Conservation (phyloP, 2,113 vertebrate species). For the Eonycteris spelaea region DNA sequence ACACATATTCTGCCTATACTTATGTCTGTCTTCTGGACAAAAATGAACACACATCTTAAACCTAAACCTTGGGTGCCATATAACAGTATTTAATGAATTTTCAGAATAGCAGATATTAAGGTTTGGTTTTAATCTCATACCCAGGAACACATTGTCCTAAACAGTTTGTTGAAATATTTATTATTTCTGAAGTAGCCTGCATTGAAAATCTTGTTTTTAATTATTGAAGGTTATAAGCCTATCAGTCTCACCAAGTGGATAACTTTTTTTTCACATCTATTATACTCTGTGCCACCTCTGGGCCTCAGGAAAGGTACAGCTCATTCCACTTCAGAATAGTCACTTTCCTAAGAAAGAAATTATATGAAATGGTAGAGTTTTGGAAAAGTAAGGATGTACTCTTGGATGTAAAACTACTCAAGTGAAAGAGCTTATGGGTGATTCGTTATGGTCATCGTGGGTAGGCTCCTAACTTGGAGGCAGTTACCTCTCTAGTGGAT, state of each 20-base stretch:
- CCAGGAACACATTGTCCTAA: slow-evolving; percentile 26
- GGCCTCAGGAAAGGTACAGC: neutral
- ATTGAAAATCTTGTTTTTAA: slow-evolving; percentile 51
- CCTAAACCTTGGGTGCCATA: slow-evolving; percentile 36
- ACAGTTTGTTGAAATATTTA: slow-evolving; percentile 28
- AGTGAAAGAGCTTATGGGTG: neutral
- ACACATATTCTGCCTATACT: slow-evolving; percentile 42
- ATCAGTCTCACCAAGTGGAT: neutral
- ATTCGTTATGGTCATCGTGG: neutral
- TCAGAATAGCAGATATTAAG: neutral
- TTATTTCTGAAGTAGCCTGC: slow-evolving; percentile 44
- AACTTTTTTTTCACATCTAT: slow-evolving; percentile 38
- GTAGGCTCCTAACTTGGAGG: neutral
- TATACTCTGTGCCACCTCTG: neutral
- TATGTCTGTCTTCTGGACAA: slow-evolving; percentile 31
- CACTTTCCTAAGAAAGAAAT: neutral
- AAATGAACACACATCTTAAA: slow-evolving; percentile 52
- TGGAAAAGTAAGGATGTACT: neutral
- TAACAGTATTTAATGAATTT: slow-evolving; percentile 23
- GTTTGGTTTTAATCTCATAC: slow-evolving; percentile 41
- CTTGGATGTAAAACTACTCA: neutral
- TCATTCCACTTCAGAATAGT: slow-evolving; percentile 6
- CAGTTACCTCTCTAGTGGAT: neutral
- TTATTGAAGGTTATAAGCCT: slow-evolving; percentile 1
- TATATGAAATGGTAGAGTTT: neutral